Evolutionary conservation across 2,797 vertebrate genomes (phyloP).

Genomic region (Epinephelus malabaricus): DNA sequence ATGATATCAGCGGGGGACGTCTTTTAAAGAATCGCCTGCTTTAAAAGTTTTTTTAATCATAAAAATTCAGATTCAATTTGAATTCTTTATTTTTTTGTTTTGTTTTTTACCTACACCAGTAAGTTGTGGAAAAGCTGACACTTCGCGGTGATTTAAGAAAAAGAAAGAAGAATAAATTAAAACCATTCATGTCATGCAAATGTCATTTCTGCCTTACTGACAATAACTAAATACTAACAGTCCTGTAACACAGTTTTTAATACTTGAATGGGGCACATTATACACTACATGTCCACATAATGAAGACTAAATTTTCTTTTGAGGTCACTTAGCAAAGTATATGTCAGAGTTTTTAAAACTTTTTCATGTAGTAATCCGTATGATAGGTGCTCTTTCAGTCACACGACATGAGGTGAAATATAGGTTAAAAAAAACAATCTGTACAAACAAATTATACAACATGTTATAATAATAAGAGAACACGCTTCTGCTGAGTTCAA

Average conservation of each 20-base stretch:
- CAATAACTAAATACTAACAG: conserved; percentile 56
- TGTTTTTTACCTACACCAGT: conserved; percentile 9
- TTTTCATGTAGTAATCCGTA: conserved; percentile 54
- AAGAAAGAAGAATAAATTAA: conserved; percentile 34
- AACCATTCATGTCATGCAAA: conserved; percentile 61
- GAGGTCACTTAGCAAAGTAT: conserved; percentile 30
- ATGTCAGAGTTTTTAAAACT: conserved; percentile 27
- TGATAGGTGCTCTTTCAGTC: conserved; percentile 65
- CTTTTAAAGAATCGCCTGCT: conserved; percentile 40
- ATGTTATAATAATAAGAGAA: conserved; percentile 63
- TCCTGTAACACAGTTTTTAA: conserved; percentile 47
- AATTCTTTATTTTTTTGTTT: neutral
- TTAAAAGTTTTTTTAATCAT: conserved; percentile 84
- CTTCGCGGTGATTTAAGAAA: conserved; percentile 25
- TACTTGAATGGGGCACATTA: conserved; percentile 56
- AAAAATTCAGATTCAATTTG: neutral
- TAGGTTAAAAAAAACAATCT: conserved; percentile 44
- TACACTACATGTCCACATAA: conserved; percentile 6
- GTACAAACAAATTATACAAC: conserved; percentile 69
- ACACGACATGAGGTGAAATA: conserved; percentile 42
- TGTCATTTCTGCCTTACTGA: conserved; percentile 81
- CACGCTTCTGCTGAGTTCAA: conserved; percentile 71
- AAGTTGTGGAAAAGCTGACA: conserved; percentile 12
- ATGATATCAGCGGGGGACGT: conserved; percentile 24
- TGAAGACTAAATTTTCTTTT: neutral